Evolutionary conservation across 2,888 invertebrate genomes (phyloP).

Genomic region (Sisyra terminalis): DNA sequence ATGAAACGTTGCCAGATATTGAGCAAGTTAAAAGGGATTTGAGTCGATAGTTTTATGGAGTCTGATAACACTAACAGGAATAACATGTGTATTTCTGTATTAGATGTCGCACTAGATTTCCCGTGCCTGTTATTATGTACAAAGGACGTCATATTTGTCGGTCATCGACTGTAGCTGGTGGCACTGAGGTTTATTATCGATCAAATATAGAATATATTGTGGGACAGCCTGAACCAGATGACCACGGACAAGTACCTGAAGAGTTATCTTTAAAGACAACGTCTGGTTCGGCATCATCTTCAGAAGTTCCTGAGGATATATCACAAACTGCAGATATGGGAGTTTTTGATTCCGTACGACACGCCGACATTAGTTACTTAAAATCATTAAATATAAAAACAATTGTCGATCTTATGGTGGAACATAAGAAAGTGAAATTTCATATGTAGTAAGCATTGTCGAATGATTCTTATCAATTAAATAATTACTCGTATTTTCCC

Average conservation of each 20-base stretch:
- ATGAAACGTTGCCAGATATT: no score
- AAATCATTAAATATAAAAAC: slow-evolving; percentile 51
- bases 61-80: no score
- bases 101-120: slow-evolving; percentile 58
- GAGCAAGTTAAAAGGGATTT: no score
- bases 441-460: slow-evolving; percentile 60
- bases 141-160: slow-evolving; percentile 57
- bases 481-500: no score
- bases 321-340: slow-evolving; percentile 28
- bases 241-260: slow-evolving; percentile 17
- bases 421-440: slow-evolving; percentile 69
- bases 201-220: slow-evolving; percentile 25
- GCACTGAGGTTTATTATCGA: slow-evolving; percentile 56
- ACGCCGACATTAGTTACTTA: slow-evolving; percentile 51
- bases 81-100: no score
- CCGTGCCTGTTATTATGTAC: slow-evolving; percentile 59
- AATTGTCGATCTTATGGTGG: slow-evolving; percentile 71
- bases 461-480: no score
- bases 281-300: background rate
- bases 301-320: slow-evolving; percentile 12
- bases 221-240: slow-evolving; percentile 7
- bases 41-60: no score
- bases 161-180: slow-evolving; percentile 56
- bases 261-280: slow-evolving; percentile 8
- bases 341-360: slow-evolving; percentile 43